Base-by-base conservation (phyloP, 2,888 invertebrate species). In the Adelphocoris suturalis region DNA sequence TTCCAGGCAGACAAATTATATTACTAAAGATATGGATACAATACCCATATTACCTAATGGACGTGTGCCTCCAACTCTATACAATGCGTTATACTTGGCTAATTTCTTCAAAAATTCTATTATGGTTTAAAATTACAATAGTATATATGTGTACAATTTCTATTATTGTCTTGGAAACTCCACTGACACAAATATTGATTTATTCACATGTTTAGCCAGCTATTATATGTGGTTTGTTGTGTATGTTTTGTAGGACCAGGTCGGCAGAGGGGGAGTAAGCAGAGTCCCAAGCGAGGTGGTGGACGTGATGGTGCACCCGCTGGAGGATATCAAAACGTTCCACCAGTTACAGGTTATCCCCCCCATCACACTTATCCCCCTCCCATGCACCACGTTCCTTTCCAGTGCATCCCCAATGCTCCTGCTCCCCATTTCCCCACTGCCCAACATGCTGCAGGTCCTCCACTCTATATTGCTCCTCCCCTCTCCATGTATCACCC, bases 401-500 rank as follows among this genome's bases (percentile, higher is more conserved):
- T 61, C 90, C 37, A 37, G 80, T 76, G 90, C 90, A 46, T 88
- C 68, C 47, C 80, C 28, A n/a, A 52, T 75, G 78, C 89, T 75
- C 27, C 90, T 37, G 23, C 47, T 37, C 61, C 76, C 16, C 86
- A 86, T 52, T 86, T 89, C 55, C 84, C 91, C 11, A 82, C 89
- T 48, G 55, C 91, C 11, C 90, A 91, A 75, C 91, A 91, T 37
- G 89, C 90, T 19, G 86, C 90, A 9, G 90, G 90, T 19, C 91
- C 82, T 55, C 90, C 90, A 47, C 82, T 90, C 16, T 90, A 86
- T 68, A 78, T 90, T 13, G 13, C 82, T 46, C 61, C 89, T 19
- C 28, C 89, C 19, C 28, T 78, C 9, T 28, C 27, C 27, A 28
- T 46, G 28, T 47, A 57, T 37, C 46, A 78, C 12, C 52, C 87